Percentiles rank a stretch among this genome's conserved stretches.
phyloP scores from a whole-genome alignment of 2,113 vertebrate genomes.

The Anoura caudifer region DNA sequence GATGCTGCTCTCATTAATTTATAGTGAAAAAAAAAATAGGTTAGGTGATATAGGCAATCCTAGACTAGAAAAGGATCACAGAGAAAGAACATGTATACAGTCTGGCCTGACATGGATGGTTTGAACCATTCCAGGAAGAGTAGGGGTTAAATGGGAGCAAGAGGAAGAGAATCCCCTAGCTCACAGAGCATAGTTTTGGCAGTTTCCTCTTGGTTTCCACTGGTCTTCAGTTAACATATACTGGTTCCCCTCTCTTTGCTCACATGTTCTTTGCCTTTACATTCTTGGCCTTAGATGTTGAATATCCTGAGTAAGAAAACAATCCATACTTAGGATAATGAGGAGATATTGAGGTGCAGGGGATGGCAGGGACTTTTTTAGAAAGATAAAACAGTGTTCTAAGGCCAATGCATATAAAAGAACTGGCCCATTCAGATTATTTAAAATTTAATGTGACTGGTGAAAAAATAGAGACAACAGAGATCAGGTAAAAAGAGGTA shows the following conservation, averaged over 20 bases:
- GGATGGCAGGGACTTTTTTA: not conserved
- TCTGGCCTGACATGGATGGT: accelerated
- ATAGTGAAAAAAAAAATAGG: not conserved
- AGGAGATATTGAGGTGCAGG: not conserved
- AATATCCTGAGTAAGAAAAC: not conserved
- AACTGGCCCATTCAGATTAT: no score
- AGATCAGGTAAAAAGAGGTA: not conserved
- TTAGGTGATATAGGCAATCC: not conserved
- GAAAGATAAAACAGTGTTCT: not conserved
- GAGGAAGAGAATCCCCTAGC: not conserved
- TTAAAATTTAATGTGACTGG: not conserved
- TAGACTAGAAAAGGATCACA: not conserved
- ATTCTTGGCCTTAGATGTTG: no score
- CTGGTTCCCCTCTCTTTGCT: accelerated
- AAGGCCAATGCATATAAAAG: not conserved
- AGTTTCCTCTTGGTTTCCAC: accelerated
- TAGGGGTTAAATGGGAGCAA: not conserved
- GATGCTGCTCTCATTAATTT: not conserved
- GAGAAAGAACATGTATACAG: not conserved
- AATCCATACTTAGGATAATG: not conserved
- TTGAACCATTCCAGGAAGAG: not conserved
- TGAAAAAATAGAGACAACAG: not conserved
- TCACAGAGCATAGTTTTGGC: accelerated
- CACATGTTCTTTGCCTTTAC: accelerated
- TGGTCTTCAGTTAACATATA: not conserved